Evolutionary conservation across 2,888 invertebrate genomes (phyloP), one percentile per base, ranked within the genome.

Genomic region (Papilio demoleus): DNA sequence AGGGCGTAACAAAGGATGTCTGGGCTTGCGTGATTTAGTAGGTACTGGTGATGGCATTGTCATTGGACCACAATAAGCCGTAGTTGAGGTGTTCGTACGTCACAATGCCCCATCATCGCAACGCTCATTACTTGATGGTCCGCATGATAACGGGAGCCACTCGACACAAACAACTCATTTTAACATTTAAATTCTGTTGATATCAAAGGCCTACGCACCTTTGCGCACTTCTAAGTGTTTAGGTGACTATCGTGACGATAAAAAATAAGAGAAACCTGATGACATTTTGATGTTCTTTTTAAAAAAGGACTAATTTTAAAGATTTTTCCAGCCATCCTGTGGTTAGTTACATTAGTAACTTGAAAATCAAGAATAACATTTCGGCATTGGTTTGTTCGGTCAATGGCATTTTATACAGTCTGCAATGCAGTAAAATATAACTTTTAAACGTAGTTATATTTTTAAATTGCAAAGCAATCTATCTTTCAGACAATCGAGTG

Each of bases 71-170:
- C 42, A 56, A 22, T 19, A 42, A 22, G 61, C 47, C 68, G 47
- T 60, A 69, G 63, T 60, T 38, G 67, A 22, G 45, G 67, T 73
- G 68, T 17, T 17, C n/a, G 27, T 14, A 17, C 11, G 70, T 19
- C 24, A 72, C 68, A 61, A 19, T 72, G 67, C 71, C 59, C 47
- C 66, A 53, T 58, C 69, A 53, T 60, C 38, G 67, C 27, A 50
- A 67, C 72, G 67, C 50, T 24, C 53, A 56, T 56, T 17, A n/a
- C 8, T 8, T 11, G 78, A 81, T 77, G 71, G 70, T 71, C 73
- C 73, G 73, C 77, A 53, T 68, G 62, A 73, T 70, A 72, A 77
- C 70, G 70, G 83, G 81, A 75, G 78, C 77, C 77, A 77, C 82
- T 81, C 71, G 68, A 68, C 68, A 74, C 74, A 76, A 76, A 79